Conservation (phyloP, 2,888 invertebrate species). For the Hyposoter didymator region DNA sequence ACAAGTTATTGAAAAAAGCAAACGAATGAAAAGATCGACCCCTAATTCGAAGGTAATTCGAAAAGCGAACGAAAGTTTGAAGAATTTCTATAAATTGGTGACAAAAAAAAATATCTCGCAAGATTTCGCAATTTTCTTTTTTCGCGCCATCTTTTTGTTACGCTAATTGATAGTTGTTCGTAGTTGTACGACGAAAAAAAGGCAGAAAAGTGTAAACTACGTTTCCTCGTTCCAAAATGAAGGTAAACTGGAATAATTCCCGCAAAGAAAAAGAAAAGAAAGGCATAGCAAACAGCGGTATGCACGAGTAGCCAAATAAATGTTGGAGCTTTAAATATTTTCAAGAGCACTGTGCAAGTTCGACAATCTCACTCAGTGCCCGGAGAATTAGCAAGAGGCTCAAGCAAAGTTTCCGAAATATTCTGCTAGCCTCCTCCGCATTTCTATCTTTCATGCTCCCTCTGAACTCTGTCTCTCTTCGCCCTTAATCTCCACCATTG, state of each 20-base stretch:
- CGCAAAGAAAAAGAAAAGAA: not conserved
- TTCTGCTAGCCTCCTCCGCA: not conserved
- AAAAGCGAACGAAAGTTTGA: too few relatives aligned
- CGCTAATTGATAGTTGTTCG: too few relatives aligned
- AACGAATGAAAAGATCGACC: too few relatives aligned
- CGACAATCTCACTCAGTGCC: slow-evolving; percentile 5
- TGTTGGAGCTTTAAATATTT: slow-evolving; percentile 11
- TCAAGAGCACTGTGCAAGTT: not conserved
- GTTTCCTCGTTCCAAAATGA: too few relatives aligned
- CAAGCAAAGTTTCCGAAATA: slow-evolving; percentile 16
- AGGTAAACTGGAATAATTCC: too few relatives aligned
- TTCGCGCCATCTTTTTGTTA: too few relatives aligned
- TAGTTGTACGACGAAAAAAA: too few relatives aligned
- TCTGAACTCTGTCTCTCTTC: slow-evolving; percentile 64
- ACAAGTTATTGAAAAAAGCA: too few relatives aligned
- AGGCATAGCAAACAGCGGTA: not conserved
- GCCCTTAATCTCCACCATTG: slow-evolving; percentile 78
- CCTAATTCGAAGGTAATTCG: too few relatives aligned
- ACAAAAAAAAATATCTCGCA: not conserved
- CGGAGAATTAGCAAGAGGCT: slow-evolving; percentile 7
- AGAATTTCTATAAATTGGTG: too few relatives aligned
- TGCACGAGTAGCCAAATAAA: slow-evolving; percentile 13
- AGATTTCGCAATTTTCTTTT: too few relatives aligned
- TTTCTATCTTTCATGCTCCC: not conserved
- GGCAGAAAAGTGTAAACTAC: too few relatives aligned